Conservation (phyloP, 2,888 invertebrate species). For the Abscondita cerata region DNA sequence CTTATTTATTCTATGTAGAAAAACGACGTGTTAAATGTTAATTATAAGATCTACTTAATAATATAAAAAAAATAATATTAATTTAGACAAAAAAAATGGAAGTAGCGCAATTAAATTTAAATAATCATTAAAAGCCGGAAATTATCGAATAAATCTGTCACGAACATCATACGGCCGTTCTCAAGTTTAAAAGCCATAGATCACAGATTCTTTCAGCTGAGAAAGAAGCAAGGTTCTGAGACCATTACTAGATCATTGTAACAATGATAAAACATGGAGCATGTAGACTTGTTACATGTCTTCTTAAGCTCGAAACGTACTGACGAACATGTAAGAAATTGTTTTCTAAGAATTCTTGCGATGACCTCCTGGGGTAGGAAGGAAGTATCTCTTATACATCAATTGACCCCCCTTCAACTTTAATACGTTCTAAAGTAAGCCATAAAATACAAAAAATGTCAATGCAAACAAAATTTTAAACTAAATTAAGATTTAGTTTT, state of each 20-base stretch:
- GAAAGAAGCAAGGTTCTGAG: conserved; percentile 23
- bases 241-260: conserved; percentile 40
- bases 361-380: conserved; percentile 46
- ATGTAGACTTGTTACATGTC: conserved; percentile 32
- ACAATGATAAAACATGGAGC: conserved; percentile 38
- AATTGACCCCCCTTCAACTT: conserved; percentile 22
- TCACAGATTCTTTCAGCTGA: conserved; percentile 35
- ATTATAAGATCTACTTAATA: neutral
- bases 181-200: conserved; percentile 29
- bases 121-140: conserved; percentile 4
- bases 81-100: neutral
- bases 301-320: conserved; percentile 27
- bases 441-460: conserved; percentile 49
- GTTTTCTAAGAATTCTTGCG: conserved; percentile 31
- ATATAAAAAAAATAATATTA: neutral
- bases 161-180: conserved; percentile 14
- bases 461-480: conserved; percentile 38
- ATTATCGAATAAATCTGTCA: conserved; percentile 12
- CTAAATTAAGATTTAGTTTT: conserved; percentile 46
- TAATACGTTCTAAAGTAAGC: conserved; percentile 43
- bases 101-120: conserved; percentile 1
- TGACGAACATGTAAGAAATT: conserved; percentile 36
- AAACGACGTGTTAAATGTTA: conserved; percentile 1
- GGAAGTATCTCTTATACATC: conserved; percentile 44
- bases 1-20: neutral